A percentile compares a stretch with the other conserved stretches of the same genome.
Conservation (phyloP, 2,113 vertebrate genomes). For the Hoplias malabaricus region DNA sequence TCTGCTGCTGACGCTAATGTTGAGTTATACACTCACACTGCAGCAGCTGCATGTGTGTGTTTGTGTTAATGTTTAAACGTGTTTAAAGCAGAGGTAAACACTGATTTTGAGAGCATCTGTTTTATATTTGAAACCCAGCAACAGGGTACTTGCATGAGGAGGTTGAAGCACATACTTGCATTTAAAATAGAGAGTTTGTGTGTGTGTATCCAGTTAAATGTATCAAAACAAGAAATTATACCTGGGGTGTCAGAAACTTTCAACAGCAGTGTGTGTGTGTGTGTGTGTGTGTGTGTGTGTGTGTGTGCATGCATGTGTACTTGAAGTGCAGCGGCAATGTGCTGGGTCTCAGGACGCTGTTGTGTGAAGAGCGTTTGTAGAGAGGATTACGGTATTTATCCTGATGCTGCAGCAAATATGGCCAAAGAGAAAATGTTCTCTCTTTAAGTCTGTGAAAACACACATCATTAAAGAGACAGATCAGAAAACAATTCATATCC, state of each 20-base stretch:
- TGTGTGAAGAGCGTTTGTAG: conserved; percentile 69
- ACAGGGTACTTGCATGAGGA: too few relatives aligned
- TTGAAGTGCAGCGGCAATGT: conserved; percentile 79
- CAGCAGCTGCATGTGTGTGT: neutral
- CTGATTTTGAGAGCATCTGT: too few relatives aligned
- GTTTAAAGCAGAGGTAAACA: too few relatives aligned
- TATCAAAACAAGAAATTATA: neutral
- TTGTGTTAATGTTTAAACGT: too few relatives aligned
- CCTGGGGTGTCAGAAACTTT: neutral
- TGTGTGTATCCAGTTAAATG: neutral
- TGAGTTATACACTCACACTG: too few relatives aligned
- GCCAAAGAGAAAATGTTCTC: conserved; percentile 81
- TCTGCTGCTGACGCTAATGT: too few relatives aligned
- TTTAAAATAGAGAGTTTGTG: neutral
- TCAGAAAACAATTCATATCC: neutral
- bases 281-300: conserved; percentile 2
- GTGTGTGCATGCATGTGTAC: conserved; percentile 57
- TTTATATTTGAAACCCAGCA: too few relatives aligned
- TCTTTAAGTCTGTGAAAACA: conserved; percentile 69
- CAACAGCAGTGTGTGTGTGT: neutral
- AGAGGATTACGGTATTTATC: conserved; percentile 76
- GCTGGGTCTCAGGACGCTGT: conserved; percentile 72
- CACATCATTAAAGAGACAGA: neutral
- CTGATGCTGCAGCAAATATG: conserved; percentile 76
- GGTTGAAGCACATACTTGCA: too few relatives aligned